These are phyloP conservation scores for Porites lutea DNA, from an alignment of 64 coral and sea anemone genomes.

Conservation along the genomic window DNA sequence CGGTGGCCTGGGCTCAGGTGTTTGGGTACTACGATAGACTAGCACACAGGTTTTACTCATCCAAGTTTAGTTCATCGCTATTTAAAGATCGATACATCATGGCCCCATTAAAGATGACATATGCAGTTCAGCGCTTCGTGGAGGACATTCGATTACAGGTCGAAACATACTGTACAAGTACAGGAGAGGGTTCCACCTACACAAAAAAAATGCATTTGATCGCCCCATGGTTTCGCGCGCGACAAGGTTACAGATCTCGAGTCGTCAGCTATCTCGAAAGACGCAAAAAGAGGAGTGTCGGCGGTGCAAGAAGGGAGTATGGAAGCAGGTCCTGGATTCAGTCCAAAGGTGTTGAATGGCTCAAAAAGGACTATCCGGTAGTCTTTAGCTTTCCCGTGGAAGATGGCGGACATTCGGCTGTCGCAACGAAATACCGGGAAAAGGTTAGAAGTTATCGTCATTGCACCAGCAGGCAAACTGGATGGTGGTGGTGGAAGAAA, in stretches of 20 bases:
- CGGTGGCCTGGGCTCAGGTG: slow-evolving; percentile 79
- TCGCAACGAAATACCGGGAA: slow-evolving; percentile 52
- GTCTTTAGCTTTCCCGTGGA: background rate
- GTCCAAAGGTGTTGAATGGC: background rate
- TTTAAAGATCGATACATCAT: background rate
- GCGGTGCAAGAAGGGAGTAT: background rate
- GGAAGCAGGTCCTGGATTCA: slow-evolving; percentile 12
- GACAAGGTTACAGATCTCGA: slow-evolving; percentile 6
- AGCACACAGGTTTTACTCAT: background rate
- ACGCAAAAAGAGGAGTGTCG: background rate
- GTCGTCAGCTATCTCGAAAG: background rate
- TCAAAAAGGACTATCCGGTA: slow-evolving; percentile 54
- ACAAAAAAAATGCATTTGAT: background rate
- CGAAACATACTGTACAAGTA: slow-evolving; percentile 21
- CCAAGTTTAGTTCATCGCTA: slow-evolving; percentile 21
- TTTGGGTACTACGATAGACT: slow-evolving; percentile 77
- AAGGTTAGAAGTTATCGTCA: background rate
- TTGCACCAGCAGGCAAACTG: background rate
- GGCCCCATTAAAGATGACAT: background rate
- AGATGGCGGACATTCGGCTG: slow-evolving; percentile 6
- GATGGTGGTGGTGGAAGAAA: background rate
- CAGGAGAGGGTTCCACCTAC: background rate
- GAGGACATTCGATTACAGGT: slow-evolving; percentile 31
- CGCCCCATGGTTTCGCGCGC: slow-evolving; percentile 38
- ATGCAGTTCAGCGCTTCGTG: background rate